Evolutionary conservation across 2,113 vertebrate genomes (phyloP), one percentile per base, ranked within the genome.

Genomic region (Pterocles gutturalis): DNA sequence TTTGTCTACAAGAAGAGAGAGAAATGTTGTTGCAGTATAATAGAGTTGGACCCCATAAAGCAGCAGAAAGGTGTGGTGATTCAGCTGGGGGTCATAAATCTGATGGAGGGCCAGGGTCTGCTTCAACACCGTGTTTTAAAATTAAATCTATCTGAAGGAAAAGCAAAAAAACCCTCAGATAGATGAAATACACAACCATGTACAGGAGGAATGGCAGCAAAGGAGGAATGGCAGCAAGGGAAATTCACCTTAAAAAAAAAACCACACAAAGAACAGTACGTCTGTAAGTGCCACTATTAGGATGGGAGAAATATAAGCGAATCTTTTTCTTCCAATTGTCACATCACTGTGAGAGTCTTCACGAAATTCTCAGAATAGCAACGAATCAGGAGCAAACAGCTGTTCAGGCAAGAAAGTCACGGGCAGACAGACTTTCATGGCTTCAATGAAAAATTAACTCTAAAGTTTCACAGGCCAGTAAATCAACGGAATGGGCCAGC

Each of bases 291-390:
- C 87, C 83, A 94, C 83, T 91, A 90, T 87, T 72, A 87, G 81
- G 48, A 29, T 57, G 65, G 93, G 92, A 89, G 93, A 87, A 94
- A 95, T 66, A 92, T 36, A 93, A 92, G 83, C 90, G 90, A 91
- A 87, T 97, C 87, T 94, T 93, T 92, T 87, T 75, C 89, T 94
- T 93, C 70, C 94, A 89, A 76, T 92, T 93, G 94, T 95, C 93
- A 92, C 70, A 95, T 91, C 93, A 73, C 87, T 46, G 81, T 53
- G 77, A 96, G 57, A 95, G 77, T 49, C 83, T 89, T 92, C 83
- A 76, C 6, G 2, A 87, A 89, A 69, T 69, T 95, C 96, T 97
- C 87, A 97, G 94, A 97, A 97, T 94, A 95, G 97, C 94, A 96
- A 84, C 83, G 84, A 93, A 97, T 87, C 93, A 91, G 94, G 31